Percentiles rank a stretch among this genome's conserved stretches.
phyloP scores from a whole-genome alignment of 1,140 invertebrate genomes.

The Ceratina calcarata region DNA sequence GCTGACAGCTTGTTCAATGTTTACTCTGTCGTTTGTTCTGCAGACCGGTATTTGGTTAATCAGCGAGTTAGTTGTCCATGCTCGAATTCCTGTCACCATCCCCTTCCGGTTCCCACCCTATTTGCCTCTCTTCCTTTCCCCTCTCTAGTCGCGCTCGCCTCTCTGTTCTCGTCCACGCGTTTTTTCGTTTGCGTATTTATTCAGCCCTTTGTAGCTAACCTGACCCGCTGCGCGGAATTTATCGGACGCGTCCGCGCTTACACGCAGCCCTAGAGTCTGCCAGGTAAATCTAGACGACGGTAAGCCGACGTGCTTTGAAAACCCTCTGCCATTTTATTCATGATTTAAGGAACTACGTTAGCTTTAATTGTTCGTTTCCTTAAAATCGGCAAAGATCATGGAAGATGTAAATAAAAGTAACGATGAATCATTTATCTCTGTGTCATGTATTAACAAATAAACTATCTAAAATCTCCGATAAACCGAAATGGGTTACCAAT shows the following conservation, averaged over 20 bases:
- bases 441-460: too few relatives aligned
- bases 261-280: slow-evolving; percentile 36
- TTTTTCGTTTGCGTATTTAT: slow-evolving; percentile 41
- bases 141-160: neutral
- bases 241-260: slow-evolving; percentile 56
- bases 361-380: too few relatives aligned
- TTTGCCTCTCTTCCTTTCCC: slow-evolving; percentile 19
- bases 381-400: too few relatives aligned
- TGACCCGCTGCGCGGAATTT: slow-evolving; percentile 52
- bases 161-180: neutral
- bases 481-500: slow-evolving; percentile 15
- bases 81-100: slow-evolving; percentile 61
- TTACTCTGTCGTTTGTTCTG: slow-evolving; percentile 66
- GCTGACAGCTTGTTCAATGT: slow-evolving; percentile 67
- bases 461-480: too few relatives aligned
- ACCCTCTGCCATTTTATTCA: too few relatives aligned
- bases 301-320: too few relatives aligned
- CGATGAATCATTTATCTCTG: too few relatives aligned
- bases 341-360: too few relatives aligned
- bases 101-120: slow-evolving; percentile 35
- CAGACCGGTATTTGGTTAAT: slow-evolving; percentile 71
- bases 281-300: slow-evolving; percentile 18
- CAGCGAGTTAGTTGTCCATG: slow-evolving; percentile 69
- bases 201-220: slow-evolving; percentile 40
- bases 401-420: too few relatives aligned